A percentile compares a stretch with the other conserved stretches of the same genome.
Evolutionary conservation across 2,113 vertebrate species (phyloP).

Genomic region (Prinia subflava): DNA sequence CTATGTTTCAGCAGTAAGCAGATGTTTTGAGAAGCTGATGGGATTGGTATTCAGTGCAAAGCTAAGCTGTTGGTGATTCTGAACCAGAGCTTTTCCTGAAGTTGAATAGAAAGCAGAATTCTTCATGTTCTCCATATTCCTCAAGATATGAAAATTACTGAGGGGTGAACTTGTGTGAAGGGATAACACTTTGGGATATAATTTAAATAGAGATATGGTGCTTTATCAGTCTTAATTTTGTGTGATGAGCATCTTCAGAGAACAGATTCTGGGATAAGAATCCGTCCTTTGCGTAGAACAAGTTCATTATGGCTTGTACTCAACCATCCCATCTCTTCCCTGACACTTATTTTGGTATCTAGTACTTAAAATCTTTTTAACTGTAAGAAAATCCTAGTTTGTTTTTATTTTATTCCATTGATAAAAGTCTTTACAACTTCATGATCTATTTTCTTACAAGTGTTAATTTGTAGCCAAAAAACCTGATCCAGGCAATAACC

Average conservation of each 20-base stretch:
- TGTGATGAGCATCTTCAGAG: neutral
- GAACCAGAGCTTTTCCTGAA: neutral
- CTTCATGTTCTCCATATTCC: neutral
- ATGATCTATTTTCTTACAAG: neutral
- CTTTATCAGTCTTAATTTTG: neutral
- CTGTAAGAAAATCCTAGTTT: neutral
- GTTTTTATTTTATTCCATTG: neutral
- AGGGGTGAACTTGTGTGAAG: neutral
- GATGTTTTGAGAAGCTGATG: neutral
- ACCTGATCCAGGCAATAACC: neutral
- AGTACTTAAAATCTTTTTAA: neutral
- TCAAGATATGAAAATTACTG: neutral
- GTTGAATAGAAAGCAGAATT: neutral
- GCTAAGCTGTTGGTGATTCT: neutral
- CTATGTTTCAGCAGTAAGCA: neutral
- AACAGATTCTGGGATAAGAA: neutral
- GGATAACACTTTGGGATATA: neutral
- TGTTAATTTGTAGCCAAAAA: neutral
- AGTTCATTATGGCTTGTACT: neutral
- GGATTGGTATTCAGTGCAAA: neutral
- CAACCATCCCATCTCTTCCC: too few species aligned
- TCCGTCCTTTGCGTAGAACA: neutral
- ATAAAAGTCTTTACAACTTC: neutral
- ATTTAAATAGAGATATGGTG: neutral
- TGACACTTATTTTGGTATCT: neutral